These are phyloP conservation scores for Florisuga fusca DNA, from an alignment of 2,797 vertebrate genomes.

Conservation along the genomic window DNA sequence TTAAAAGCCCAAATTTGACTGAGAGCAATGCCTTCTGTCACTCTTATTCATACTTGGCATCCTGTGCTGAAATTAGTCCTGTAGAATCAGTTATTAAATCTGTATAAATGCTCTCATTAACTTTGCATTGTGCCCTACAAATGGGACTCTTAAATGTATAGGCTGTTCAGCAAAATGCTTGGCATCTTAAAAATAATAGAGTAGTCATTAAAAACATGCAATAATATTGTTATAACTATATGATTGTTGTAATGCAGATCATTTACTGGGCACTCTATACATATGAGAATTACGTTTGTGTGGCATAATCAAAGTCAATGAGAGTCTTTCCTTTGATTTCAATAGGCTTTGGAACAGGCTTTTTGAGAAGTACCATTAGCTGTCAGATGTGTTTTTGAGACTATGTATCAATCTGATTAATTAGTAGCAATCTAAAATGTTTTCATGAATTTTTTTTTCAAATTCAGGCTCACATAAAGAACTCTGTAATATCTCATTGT, in stretches of 20 bases:
- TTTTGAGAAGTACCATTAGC: slow-evolving; percentile 40
- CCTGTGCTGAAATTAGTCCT: slow-evolving; percentile 14
- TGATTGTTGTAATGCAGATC: slow-evolving; percentile 33
- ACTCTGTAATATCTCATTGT: slow-evolving; percentile 2
- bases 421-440: slow-evolving; percentile 60
- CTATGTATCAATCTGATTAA: slow-evolving; percentile 60
- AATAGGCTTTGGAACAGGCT: slow-evolving; percentile 38
- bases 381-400: slow-evolving; percentile 61
- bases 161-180: slow-evolving; percentile 30
- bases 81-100: slow-evolving; percentile 36
- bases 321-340: slow-evolving; percentile 44
- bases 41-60: neutral
- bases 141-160: slow-evolving; percentile 4
- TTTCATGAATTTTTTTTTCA: slow-evolving; percentile 54
- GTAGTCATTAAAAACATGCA: slow-evolving; percentile 30
- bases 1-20: neutral
- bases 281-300: slow-evolving; percentile 28
- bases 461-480: slow-evolving; percentile 45
- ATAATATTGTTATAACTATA: slow-evolving; percentile 30
- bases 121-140: slow-evolving; percentile 38
- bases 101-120: slow-evolving; percentile 24
- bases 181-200: slow-evolving; percentile 27
- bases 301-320: slow-evolving; percentile 44
- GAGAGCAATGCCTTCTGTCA: neutral
- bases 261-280: slow-evolving; percentile 11